Evolutionary conservation across 1,140 invertebrate genomes (phyloP).

Genomic region (Melitaea cinxia): DNA sequence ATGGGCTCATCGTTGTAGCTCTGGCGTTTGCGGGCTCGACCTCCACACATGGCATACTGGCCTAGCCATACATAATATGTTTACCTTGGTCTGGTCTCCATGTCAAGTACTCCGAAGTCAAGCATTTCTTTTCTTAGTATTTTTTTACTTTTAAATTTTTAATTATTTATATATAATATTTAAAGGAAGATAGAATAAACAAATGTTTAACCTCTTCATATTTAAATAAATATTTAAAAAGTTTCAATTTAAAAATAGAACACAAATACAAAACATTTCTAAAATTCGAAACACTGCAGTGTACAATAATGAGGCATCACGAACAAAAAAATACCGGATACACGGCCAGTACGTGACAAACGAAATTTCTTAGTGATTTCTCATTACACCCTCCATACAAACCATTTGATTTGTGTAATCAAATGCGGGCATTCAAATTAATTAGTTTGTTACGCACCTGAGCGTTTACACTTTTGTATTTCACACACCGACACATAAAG

Average conservation of each 20-base stretch:
- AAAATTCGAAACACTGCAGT: constrained; percentile 19
- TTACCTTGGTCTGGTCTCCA: too few species aligned
- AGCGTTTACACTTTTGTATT: constrained; percentile 60
- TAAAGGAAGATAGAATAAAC: too few species aligned
- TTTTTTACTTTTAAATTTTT: too few species aligned
- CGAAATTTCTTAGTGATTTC: constrained; percentile 80
- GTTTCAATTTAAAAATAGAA: neutral
- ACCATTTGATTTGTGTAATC: constrained; percentile 81
- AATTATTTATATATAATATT: too few species aligned
- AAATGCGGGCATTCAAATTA: constrained; percentile 80
- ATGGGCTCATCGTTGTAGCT: neutral
- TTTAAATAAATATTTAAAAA: too few species aligned
- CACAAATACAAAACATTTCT: constrained; percentile 17
- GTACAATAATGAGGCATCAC: constrained; percentile 62
- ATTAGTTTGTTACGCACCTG: constrained; percentile 80
- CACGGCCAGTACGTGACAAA: constrained; percentile 74
- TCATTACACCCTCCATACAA: constrained; percentile 74
- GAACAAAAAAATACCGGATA: constrained; percentile 72
- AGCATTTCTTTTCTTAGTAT: too few species aligned
- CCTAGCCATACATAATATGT: too few species aligned
- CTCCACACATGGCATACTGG: too few species aligned
- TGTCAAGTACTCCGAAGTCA: too few species aligned
- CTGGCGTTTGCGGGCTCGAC: too few species aligned
- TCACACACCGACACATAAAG: neutral
- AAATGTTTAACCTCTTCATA: too few species aligned